Evolutionary conservation across 2,113 vertebrate genomes (phyloP), one percentile per base, ranked within the genome.

Genomic region (Saccopteryx bilineata): DNA sequence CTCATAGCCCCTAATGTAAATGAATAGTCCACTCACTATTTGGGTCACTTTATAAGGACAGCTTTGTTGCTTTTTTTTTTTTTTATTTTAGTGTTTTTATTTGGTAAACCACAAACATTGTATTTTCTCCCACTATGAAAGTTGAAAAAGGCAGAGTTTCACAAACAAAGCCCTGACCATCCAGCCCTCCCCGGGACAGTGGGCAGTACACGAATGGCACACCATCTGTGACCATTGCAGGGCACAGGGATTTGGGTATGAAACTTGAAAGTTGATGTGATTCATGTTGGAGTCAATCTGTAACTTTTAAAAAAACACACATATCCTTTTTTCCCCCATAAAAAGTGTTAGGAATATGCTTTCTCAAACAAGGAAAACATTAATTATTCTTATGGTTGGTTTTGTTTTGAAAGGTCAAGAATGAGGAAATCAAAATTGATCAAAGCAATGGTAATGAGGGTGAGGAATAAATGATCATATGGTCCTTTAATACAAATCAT

Each of bases 401-500:
- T 96, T 83, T 46, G 48, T 78, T 89, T 93, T 69, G 5, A 93
- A 94, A 87, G 28, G 18, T 81, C 58, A 78, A 91, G 56, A 11
- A 58, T 85, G 4, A 31, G 28, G 10, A 96, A 92, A 50, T 93
- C 3, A 82, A 90, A 94, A 65, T 56, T 52, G 13, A 18, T 78
- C 86, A 90, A 84, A 74, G 23, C 24, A 87, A 15, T 82, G 9
- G 33, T 85, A 63, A 61, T 54, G 9, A n/a, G 17, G 19, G 8
- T 28, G 18, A 28, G n/a, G 14, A 17, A 5, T 33, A 31, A 33
- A 63, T 75, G 28, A 58, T 9, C 39, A 23, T 21, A 11, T 17
- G 72, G 26, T 61, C 11, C n/a, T 52, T 79, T 28, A 84, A 66
- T 68, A 61, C 2, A 3, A 85, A 81, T 94, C 18, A 60, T 65